phyloP scores from a whole-genome alignment of 92 coral and sea anemone species.

The Phymanthus crucifer region DNA sequence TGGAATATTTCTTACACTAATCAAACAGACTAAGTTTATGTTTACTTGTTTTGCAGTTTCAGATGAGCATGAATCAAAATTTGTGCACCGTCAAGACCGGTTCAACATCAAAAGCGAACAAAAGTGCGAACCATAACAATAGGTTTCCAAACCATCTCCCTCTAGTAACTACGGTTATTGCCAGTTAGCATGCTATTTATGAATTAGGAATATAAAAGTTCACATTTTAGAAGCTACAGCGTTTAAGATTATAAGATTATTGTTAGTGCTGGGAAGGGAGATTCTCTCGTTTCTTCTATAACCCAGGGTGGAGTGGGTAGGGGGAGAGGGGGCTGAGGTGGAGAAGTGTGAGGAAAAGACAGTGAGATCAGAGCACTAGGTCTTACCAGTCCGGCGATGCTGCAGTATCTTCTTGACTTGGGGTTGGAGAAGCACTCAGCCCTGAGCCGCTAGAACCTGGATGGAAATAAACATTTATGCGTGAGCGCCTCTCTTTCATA shows the following conservation, averaged over 20 bases:
- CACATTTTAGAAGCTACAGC: neutral
- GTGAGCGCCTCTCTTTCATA: neutral
- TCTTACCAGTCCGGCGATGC: slow-evolving; percentile 76
- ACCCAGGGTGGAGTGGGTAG: neutral
- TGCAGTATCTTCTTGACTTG: slow-evolving; percentile 77
- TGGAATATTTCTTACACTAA: no score
- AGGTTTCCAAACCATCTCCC: no score
- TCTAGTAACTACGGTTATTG: no score
- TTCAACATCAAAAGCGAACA: no score
- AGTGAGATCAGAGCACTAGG: neutral
- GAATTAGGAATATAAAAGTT: no score
- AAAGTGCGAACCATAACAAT: no score
- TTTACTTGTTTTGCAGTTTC: no score
- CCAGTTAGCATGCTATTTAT: neutral
- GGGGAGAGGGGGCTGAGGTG: neutral
- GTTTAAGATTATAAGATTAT: neutral
- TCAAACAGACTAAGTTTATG: no score
- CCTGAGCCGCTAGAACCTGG: slow-evolving; percentile 86
- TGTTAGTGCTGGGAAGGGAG: slow-evolving; percentile 12
- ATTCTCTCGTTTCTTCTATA: no score
- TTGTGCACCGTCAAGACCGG: no score
- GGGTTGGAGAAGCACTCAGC: slow-evolving; percentile 73
- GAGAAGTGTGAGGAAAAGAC: neutral
- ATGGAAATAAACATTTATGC: neutral
- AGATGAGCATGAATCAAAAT: no score